phyloP scores from a whole-genome alignment of 2,888 invertebrate genomes.

The Brachycybe producta region DNA sequence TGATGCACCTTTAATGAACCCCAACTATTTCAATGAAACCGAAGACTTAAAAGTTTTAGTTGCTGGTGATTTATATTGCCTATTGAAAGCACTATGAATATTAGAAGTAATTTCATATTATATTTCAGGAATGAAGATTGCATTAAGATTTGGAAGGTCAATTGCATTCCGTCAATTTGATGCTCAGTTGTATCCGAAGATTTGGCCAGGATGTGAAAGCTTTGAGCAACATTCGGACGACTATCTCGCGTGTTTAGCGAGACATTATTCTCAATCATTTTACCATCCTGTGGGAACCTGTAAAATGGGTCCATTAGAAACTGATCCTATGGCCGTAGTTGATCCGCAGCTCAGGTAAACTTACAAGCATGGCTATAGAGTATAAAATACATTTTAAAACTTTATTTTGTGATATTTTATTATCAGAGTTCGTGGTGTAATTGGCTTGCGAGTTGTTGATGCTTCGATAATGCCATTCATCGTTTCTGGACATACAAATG shows the following conservation, averaged over 20 bases:
- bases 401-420: not conserved
- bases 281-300: conserved; percentile 42
- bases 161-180: not conserved
- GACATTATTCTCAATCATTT: conserved; percentile 26
- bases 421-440: conserved; percentile 27
- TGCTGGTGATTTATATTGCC: no score
- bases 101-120: no score
- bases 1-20: conserved; percentile 73
- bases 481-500: conserved; percentile 32
- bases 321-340: conserved; percentile 34
- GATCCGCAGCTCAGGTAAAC: conserved; percentile 27
- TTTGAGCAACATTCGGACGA: not conserved
- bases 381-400: no score
- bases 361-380: no score
- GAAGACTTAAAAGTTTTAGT: conserved; percentile 61
- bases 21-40: conserved; percentile 78
- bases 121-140: not conserved
- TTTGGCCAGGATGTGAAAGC: not conserved
- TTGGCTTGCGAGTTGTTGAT: conserved; percentile 39
- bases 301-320: conserved; percentile 39
- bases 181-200: not conserved
- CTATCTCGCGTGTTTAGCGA: not conserved
- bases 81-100: no score
- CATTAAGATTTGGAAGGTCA: not conserved
- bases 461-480: conserved; percentile 41